phyloP scores from a whole-genome alignment of 2,113 vertebrate genomes.

The Rhynchomys soricoides region DNA sequence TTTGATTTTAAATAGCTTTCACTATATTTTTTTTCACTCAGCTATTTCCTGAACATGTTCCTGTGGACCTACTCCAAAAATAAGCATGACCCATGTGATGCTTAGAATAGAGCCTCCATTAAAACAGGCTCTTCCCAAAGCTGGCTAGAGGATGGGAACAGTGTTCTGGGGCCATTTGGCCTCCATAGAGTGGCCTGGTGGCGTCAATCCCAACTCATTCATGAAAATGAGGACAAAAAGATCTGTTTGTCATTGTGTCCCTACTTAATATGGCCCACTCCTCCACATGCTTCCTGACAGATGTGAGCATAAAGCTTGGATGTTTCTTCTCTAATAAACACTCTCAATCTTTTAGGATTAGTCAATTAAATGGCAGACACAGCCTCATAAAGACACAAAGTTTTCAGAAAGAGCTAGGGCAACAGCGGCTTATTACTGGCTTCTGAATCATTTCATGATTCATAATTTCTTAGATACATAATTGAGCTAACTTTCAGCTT shows the following conservation, averaged over 20 bases:
- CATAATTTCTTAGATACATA: conserved; percentile 68
- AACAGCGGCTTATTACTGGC: conserved; percentile 40
- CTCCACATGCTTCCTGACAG: conserved; percentile 5
- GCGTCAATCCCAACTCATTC: not conserved
- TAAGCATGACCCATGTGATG: not conserved
- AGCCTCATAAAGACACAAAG: conserved; percentile 40
- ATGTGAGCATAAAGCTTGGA: not conserved
- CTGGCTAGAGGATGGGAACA: not conserved
- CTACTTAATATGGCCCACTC: not conserved
- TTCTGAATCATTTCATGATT: conserved; percentile 65
- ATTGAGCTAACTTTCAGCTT: conserved; percentile 70
- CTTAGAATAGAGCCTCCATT: not conserved
- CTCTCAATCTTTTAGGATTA: not conserved
- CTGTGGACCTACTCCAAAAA: not conserved
- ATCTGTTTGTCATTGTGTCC: not conserved
- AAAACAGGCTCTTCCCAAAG: not conserved
- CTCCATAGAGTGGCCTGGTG: not conserved
- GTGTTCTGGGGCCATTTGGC: not conserved
- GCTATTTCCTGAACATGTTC: not conserved
- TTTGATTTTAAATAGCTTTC: not conserved
- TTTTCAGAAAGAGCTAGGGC: conserved; percentile 47
- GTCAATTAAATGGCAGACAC: conserved; percentile 60
- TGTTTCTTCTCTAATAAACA: not conserved
- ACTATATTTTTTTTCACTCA: not conserved
- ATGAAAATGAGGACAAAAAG: not conserved